phyloP scores from a whole-genome alignment of 2,888 invertebrate genomes.

The Lissocephala sabroskyi region DNA sequence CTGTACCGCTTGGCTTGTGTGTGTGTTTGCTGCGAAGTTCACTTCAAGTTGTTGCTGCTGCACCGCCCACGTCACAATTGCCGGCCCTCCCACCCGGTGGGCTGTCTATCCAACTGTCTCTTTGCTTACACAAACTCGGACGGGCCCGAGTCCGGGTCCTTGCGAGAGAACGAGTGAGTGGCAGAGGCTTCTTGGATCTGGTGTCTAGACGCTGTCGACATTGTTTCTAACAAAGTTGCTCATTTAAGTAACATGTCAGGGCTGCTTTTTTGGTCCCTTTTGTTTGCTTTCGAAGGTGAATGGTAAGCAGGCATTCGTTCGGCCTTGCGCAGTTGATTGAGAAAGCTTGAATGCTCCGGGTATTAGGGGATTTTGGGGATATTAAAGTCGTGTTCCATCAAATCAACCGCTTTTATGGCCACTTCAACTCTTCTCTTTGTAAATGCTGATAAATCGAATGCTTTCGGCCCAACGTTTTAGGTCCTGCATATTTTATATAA shows the following conservation, averaged over 20 bases:
- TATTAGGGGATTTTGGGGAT: too few species aligned
- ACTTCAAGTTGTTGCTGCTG: slow-evolving; percentile 38
- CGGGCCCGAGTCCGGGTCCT: too few species aligned
- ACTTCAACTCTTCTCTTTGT: too few species aligned
- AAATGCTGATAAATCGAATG: too few species aligned
- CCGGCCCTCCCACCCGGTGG: slow-evolving; percentile 16
- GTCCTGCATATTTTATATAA: too few species aligned
- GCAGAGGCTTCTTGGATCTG: slow-evolving; percentile 16
- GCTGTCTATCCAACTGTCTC: slow-evolving; percentile 26
- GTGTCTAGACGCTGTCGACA: slow-evolving; percentile 68
- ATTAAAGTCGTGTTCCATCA: too few species aligned
- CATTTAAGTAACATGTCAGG: slow-evolving; percentile 61
- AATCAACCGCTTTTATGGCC: too few species aligned
- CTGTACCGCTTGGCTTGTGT: not conserved
- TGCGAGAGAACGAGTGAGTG: slow-evolving; percentile 9
- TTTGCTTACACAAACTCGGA: slow-evolving; percentile 15
- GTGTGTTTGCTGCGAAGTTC: slow-evolving; percentile 43
- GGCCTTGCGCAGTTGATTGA: too few species aligned
- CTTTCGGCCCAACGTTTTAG: too few species aligned
- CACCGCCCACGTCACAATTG: slow-evolving; percentile 50
- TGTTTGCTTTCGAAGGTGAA: too few species aligned
- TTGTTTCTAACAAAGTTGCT: slow-evolving; percentile 65
- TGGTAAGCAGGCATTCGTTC: too few species aligned
- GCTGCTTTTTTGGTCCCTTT: not conserved
- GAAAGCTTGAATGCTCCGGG: too few species aligned